Base-by-base conservation (phyloP, 2,888 invertebrate genomes). In the Clitarchus hookeri region DNA sequence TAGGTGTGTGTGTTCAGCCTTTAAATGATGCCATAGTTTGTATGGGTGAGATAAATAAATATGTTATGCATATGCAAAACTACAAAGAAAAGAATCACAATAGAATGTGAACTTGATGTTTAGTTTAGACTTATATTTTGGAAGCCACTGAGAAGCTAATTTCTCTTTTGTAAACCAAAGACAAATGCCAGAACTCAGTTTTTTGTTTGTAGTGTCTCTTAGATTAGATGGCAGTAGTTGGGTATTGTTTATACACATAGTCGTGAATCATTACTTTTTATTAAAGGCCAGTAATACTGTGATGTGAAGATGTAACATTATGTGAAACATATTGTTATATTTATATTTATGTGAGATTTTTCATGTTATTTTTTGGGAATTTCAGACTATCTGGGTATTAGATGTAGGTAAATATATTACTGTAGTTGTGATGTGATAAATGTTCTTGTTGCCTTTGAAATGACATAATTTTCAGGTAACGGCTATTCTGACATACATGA, bases 381-480 rank as follows among this genome's bases (percentile, higher is more conserved):
- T 36, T 65, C 19, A 65, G 16, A 65, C 65, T 65, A 65, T 23
- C 8, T 65, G 65, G 65, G 65, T 65, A 65, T 65, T 65, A 65
- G 65, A 65, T 65, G n/a, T 65, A 65, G 65, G 16, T 23, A n/a
- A 65, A n/a, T 65, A 65, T 65, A 19, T 65, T 65, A 65, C 65
- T n/a, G 8, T 65, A 65, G 65, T n/a, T 65, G n/a, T 65, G 23
- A 16, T 65, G 19, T 65, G 65, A 23, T 65, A 23, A 19, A 65
- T 65, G n/a, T 65, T 65, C n/a, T 65, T 65, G 65, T n/a, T 23
- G n/a, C 65, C 65, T 65, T 65, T 65, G 65, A 65, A n/a, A 65
- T 65, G 65, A 65, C 65, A n/a, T 23, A 23, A n/a, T 3, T 48
- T 19, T 65, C n/a, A 65, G 65, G 65, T n/a, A 4, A 48, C 16